A percentile compares a stretch with the other conserved stretches of the same genome.
Evolutionary conservation across 2,797 vertebrate genomes (phyloP).

Genomic region (Helicolenus hilgendorfi): DNA sequence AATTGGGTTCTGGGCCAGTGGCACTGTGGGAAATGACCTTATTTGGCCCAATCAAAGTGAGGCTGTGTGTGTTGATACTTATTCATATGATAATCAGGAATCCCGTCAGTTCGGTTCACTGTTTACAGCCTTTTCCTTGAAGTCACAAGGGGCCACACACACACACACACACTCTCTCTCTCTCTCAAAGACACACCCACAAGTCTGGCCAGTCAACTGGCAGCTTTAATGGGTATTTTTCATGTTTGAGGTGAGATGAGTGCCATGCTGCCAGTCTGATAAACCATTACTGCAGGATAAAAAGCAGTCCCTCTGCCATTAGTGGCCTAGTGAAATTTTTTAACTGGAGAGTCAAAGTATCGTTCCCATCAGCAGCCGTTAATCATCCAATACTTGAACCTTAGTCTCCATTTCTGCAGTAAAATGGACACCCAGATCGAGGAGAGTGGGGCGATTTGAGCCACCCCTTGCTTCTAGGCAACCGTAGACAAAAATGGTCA

Average conservation of each 20-base stretch:
- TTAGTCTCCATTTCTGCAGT: not conserved
- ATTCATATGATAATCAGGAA: conserved; percentile 87
- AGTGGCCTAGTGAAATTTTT: conserved; percentile 52
- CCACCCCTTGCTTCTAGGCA: not conserved
- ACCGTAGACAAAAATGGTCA: not conserved
- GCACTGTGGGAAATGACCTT: conserved; percentile 84
- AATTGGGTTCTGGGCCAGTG: conserved; percentile 53
- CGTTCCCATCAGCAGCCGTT: conserved; percentile 38
- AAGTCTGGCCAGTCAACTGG: not conserved
- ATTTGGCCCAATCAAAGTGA: conserved; percentile 75
- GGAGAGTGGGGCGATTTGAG: not conserved
- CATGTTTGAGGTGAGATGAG: conserved; percentile 50
- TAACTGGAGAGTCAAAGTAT: conserved; percentile 24
- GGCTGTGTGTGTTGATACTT: conserved; percentile 66
- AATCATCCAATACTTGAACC: conserved; percentile 20
- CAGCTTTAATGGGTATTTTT: conserved; percentile 46
- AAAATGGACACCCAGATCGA: not conserved
- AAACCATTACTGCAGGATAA: conserved; percentile 60
- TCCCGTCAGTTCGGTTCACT: conserved; percentile 55
- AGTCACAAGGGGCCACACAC: conserved; percentile 31
- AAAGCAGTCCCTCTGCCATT: conserved; percentile 55
- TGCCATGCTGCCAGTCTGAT: conserved; percentile 44
- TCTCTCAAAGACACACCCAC: conserved; percentile 20
- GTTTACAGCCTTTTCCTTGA: conserved; percentile 60
- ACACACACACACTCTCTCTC: conserved; percentile 2